These are phyloP conservation scores for Temnothorax curvispinosus DNA, from an alignment of 1,140 invertebrate species.

Conservation along the genomic window DNA sequence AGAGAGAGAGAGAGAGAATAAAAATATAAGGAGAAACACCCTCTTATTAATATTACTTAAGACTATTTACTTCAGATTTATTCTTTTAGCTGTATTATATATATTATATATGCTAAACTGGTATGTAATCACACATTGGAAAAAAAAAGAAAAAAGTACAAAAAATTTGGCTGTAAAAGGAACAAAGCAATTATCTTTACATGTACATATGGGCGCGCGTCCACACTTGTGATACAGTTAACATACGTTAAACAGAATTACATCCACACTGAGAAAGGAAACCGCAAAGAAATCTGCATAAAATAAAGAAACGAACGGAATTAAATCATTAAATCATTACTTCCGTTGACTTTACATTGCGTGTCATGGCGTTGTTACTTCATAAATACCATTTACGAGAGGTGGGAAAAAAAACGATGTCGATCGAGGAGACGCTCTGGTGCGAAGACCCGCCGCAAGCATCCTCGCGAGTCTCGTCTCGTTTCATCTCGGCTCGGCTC, in stretches of 20 bases:
- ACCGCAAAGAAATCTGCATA: background rate
- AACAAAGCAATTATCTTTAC: background rate
- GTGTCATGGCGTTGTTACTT: constrained; percentile 20
- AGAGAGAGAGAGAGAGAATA: no score
- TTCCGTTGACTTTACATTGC: constrained; percentile 4
- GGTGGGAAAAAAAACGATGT: background rate
- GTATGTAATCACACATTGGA: no score
- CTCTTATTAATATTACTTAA: background rate
- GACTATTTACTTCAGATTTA: no score
- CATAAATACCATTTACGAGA: background rate
- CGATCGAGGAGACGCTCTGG: background rate
- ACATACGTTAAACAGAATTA: background rate
- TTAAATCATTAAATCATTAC: constrained; percentile 25
- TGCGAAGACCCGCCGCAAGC: constrained; percentile 19
- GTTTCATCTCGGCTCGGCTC: background rate
- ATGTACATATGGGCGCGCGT: background rate
- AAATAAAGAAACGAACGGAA: background rate
- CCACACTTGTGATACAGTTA: background rate
- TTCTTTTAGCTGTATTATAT: no score
- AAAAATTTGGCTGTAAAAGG: no score
- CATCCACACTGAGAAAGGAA: background rate
- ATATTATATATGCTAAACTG: no score
- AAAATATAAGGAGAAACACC: background rate
- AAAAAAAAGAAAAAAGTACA: no score
- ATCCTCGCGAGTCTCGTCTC: background rate